phyloP scores from a whole-genome alignment of 2,888 invertebrate species.

The Nephrocerus scutellatus region DNA sequence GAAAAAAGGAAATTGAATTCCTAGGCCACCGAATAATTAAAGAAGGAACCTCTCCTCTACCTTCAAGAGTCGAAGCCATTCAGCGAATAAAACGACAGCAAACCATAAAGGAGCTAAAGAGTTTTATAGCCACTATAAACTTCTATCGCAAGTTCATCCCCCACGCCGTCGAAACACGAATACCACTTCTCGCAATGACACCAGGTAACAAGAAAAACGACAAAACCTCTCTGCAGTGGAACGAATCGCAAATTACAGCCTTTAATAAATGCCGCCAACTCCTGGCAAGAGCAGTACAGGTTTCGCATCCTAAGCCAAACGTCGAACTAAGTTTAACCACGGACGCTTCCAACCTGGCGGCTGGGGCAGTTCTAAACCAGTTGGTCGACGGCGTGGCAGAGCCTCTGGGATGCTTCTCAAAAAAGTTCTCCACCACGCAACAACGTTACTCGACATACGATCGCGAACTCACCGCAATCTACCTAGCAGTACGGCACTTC shows the following conservation, averaged over 20 bases:
- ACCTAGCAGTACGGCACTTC: constrained; percentile 31
- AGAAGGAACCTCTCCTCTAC: too few relatives aligned
- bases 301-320: constrained; percentile 9
- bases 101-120: constrained; percentile 15
- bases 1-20: constrained; percentile 7
- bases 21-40: constrained; percentile 15
- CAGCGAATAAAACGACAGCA: too few relatives aligned
- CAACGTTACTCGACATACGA: too few relatives aligned
- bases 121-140: constrained; percentile 24
- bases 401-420: too few relatives aligned
- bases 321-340: constrained; percentile 7
- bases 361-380: constrained; percentile 20
- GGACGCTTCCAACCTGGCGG: constrained; percentile 14
- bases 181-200: constrained; percentile 10
- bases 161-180: constrained; percentile 12
- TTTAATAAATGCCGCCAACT: constrained; percentile 16
- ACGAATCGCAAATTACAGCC: constrained; percentile 6
- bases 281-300: constrained; percentile 12
- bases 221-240: constrained; percentile 13
- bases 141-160: constrained; percentile 22
- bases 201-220: constrained; percentile 20
- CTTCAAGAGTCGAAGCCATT: constrained; percentile 5
- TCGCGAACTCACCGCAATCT: too few relatives aligned
- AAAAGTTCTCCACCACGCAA: constrained; percentile 42
- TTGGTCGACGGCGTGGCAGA: too few relatives aligned